Evolutionary conservation across 1,140 invertebrate species (phyloP).

Genomic region (Octopus sinensis): DNA sequence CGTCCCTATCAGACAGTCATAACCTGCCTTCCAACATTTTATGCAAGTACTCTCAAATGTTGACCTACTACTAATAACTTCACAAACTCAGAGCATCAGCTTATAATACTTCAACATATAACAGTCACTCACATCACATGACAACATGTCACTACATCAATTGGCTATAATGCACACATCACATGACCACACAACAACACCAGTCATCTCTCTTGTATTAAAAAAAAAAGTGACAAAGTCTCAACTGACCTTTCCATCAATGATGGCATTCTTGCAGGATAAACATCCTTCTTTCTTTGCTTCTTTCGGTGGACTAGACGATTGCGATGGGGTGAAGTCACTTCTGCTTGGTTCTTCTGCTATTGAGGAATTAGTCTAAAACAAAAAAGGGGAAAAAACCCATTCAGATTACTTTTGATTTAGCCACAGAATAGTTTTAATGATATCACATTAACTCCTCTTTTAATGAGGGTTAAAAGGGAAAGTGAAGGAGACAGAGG

Average conservation of each 20-base stretch:
- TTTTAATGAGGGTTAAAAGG: background rate
- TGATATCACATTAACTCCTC: too few species aligned
- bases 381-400: background rate
- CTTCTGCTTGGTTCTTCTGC: slow-evolving; percentile 20
- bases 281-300: slow-evolving; percentile 67
- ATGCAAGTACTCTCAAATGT: too few species aligned
- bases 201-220: background rate
- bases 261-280: slow-evolving; percentile 73
- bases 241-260: slow-evolving; percentile 47
- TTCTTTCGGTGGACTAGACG: slow-evolving; percentile 43
- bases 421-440: too few species aligned
- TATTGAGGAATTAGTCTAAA: slow-evolving; percentile 21
- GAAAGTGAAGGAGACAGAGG: background rate
- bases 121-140: too few species aligned
- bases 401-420: too few species aligned
- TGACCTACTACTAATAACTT: too few species aligned
- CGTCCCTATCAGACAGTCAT: too few species aligned
- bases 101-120: too few species aligned
- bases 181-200: background rate
- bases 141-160: too few species aligned
- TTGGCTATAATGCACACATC: too few species aligned
- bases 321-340: slow-evolving; percentile 23
- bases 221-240: background rate
- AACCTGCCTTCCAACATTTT: too few species aligned
- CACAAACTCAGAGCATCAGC: too few species aligned